Percentiles rank a stretch among this genome's conserved stretches.
These are phyloP conservation scores for Pseudachorutes palmiensis DNA, from an alignment of 1,140 invertebrate genomes.

Conservation along the genomic window DNA sequence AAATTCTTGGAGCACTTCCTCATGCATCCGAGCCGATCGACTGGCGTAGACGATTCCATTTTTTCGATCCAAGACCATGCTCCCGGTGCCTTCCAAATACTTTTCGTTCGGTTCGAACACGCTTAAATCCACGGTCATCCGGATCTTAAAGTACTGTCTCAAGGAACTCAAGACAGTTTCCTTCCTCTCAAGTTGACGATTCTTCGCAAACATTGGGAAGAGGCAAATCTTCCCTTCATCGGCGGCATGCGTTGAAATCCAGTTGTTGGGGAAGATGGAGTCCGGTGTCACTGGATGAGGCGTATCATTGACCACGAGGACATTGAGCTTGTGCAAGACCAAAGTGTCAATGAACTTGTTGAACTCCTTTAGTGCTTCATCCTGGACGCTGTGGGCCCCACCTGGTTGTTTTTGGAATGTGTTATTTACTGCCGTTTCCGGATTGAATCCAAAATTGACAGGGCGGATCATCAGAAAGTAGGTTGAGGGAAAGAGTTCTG, in stretches of 20 bases:
- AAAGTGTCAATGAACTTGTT: conserved; percentile 28
- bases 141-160: conserved; percentile 15
- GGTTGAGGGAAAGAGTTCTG: too few species aligned
- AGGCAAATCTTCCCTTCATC: conserved; percentile 24
- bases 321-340: conserved; percentile 15
- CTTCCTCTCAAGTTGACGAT: conserved; percentile 31
- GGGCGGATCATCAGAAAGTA: conserved; percentile 38
- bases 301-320: conserved; percentile 31
- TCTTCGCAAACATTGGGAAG: conserved; percentile 35
- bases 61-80: conserved; percentile 34
- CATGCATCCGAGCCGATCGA: conserved; percentile 27
- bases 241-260: conserved; percentile 36
- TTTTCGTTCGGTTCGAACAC: conserved; percentile 23
- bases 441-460: conserved; percentile 32
- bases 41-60: conserved; percentile 33
- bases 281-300: conserved; percentile 31
- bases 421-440: conserved; percentile 35
- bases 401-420: conserved; percentile 25
- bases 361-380: conserved; percentile 32
- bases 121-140: conserved; percentile 23
- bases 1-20: conserved; percentile 27
- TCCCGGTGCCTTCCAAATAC: conserved; percentile 38
- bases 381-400: neutral
- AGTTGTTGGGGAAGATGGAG: conserved; percentile 39
- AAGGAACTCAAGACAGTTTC: conserved; percentile 14